These are phyloP conservation scores for Diarsia mendica DNA, from an alignment of 2,888 invertebrate species.

Conservation along the genomic window DNA sequence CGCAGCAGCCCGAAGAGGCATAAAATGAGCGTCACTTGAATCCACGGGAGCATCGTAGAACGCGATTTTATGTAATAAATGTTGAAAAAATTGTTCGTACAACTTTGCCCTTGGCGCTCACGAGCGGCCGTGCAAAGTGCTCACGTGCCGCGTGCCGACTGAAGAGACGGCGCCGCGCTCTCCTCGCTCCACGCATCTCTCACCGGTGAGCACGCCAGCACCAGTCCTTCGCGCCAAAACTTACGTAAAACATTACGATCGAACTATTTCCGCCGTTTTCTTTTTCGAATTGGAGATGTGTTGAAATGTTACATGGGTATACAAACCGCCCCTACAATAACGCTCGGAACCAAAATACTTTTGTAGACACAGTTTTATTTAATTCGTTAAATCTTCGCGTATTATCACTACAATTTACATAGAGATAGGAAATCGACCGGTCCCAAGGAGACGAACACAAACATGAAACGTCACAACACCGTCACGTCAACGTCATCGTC, in stretches of 20 bases:
- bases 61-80: constrained; percentile 59
- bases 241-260: constrained; percentile 37
- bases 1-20: constrained; percentile 95
- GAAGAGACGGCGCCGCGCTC: constrained; percentile 23
- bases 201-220: constrained; percentile 23
- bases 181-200: constrained; percentile 37
- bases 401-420: background rate
- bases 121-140: constrained; percentile 48
- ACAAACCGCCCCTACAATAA: background rate
- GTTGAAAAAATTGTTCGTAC: constrained; percentile 38
- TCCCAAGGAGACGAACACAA: background rate
- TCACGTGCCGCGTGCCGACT: constrained; percentile 57
- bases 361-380: background rate
- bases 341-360: background rate
- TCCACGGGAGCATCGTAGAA: constrained; percentile 91
- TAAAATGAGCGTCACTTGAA: constrained; percentile 92
- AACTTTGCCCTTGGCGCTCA: constrained; percentile 56
- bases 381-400: background rate
- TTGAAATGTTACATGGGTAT: background rate
- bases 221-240: constrained; percentile 39
- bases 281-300: background rate
- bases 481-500: constrained; percentile 10
- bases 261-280: constrained; percentile 8
- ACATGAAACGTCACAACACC: constrained; percentile 5
- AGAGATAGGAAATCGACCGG: background rate